Percentiles rank a stretch among this genome's conserved stretches.
phyloP scores from a whole-genome alignment of 2,113 vertebrate genomes.

The Peromyscus maniculatus region DNA sequence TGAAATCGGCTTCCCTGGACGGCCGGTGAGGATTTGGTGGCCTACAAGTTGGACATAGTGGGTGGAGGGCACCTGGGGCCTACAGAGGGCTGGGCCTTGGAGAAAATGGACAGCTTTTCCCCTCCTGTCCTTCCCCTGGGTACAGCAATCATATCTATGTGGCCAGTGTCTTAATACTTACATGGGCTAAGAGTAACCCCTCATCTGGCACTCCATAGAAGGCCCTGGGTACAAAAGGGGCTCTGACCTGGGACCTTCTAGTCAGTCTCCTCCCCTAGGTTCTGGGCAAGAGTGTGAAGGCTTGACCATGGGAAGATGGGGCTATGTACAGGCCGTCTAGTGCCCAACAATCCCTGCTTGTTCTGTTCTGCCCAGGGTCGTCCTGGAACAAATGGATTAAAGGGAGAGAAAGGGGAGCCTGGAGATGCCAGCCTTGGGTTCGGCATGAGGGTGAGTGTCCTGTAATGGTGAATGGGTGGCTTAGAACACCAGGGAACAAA shows the following conservation, averaged over 20 bases:
- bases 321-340: no score
- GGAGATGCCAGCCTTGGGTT: constrained; percentile 73
- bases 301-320: background rate
- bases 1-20: constrained; percentile 96
- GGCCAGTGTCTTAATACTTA: background rate
- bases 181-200: background rate
- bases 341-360: rapidly evolving
- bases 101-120: rapidly evolving
- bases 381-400: constrained; percentile 94
- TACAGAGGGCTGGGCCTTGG: background rate
- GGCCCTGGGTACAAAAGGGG: background rate
- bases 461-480: rapidly evolving
- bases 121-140: no score
- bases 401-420: constrained; percentile 94
- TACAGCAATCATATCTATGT: background rate
- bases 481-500: background rate
- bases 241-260: no score
- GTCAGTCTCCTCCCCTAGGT: background rate
- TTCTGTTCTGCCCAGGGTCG: constrained; percentile 90
- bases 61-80: background rate
- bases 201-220: background rate
- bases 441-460: constrained; percentile 88
- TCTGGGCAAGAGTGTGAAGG: background rate
- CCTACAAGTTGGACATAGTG: background rate
- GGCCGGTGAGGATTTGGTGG: constrained; percentile 90